Percentiles rank a stretch among this genome's conserved stretches.
These are phyloP conservation scores for Coenobita brevimanus DNA, from an alignment of 1,140 invertebrate genomes.

Conservation along the genomic window DNA sequence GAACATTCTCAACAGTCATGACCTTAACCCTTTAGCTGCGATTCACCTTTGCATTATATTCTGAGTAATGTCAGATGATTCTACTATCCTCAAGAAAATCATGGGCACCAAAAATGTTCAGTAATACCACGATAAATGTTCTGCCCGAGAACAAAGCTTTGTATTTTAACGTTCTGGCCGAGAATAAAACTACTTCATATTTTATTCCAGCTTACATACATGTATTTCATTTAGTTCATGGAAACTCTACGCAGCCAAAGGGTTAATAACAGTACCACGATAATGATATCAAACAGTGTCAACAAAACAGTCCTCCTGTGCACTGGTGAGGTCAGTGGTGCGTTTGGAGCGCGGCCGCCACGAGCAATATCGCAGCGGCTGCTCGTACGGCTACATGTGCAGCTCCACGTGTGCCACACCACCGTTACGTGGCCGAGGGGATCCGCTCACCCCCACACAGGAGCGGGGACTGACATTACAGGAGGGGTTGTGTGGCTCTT, in stretches of 20 bases:
- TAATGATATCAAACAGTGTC: not conserved
- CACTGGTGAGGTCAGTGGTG: not conserved
- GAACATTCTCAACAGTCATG: not conserved
- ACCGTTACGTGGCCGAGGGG: constrained; percentile 31
- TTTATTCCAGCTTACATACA: too few relatives aligned
- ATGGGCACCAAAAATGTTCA: too few relatives aligned
- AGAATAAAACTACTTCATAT: too few relatives aligned
- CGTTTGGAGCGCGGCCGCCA: not conserved
- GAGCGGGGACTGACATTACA: constrained; percentile 16
- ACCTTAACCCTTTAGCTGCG: too few relatives aligned
- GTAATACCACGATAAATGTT: too few relatives aligned
- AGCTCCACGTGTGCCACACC: constrained; percentile 48
- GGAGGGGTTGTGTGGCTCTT: constrained; percentile 37
- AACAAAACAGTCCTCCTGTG: not conserved
- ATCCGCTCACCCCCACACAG: not conserved
- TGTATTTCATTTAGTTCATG: too few relatives aligned
- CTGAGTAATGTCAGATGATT: too few relatives aligned
- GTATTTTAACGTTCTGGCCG: too few relatives aligned
- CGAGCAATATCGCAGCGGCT: constrained; percentile 5
- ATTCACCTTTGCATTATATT: too few relatives aligned
- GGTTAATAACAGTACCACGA: not conserved
- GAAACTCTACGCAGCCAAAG: too few relatives aligned
- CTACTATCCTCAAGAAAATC: too few relatives aligned
- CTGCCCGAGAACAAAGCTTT: too few relatives aligned
- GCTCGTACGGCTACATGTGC: constrained; percentile 40